These are phyloP conservation scores for Panagrolaimus sp. DNA, from an alignment of 1,140 invertebrate species.

Conservation along the genomic window DNA sequence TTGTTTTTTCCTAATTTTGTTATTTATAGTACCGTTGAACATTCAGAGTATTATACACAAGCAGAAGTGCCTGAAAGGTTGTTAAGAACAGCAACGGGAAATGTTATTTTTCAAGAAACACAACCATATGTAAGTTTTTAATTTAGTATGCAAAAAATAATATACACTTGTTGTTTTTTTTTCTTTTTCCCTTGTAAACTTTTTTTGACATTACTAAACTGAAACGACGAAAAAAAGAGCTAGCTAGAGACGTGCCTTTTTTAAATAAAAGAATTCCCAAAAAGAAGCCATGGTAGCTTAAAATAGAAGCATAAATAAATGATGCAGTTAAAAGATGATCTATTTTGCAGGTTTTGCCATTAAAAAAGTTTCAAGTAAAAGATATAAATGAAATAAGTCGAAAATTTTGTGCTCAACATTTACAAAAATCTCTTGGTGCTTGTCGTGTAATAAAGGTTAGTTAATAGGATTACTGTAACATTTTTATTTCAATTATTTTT, in stretches of 20 bases:
- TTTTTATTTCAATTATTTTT: constrained; percentile 30
- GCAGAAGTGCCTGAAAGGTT: constrained; percentile 49
- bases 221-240: no score
- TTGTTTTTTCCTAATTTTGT: not conserved
- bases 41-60: constrained; percentile 50
- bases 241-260: no score
- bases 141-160: not conserved
- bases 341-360: constrained; percentile 47
- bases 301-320: not conserved
- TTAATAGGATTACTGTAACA: not conserved
- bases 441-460: constrained; percentile 48
- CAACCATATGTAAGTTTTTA: constrained; percentile 43
- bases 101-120: constrained; percentile 49
- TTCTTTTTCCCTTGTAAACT: not conserved
- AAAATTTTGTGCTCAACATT: constrained; percentile 49
- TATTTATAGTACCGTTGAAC: constrained; percentile 45
- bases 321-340: constrained; percentile 4
- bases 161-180: not conserved
- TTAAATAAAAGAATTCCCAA: constrained; percentile 4
- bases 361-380: constrained; percentile 44
- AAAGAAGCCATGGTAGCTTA: not conserved
- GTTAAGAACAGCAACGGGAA: constrained; percentile 40
- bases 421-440: constrained; percentile 49
- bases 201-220: no score
- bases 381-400: constrained; percentile 55